phyloP scores from a whole-genome alignment of 2,888 invertebrate genomes.

The Coleophora flavipennella region DNA sequence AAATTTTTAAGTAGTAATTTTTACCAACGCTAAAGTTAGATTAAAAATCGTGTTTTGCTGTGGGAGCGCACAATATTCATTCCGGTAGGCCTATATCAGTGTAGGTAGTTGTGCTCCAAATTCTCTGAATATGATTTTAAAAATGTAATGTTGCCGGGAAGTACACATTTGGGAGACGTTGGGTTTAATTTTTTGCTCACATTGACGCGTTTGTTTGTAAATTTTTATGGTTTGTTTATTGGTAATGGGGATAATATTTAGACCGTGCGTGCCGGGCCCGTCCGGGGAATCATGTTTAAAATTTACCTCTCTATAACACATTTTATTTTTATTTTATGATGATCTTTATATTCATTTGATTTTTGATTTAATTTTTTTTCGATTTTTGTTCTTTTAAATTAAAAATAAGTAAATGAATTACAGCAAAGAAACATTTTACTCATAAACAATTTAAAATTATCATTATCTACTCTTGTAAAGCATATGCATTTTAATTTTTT shows the following conservation, averaged over 20 bases:
- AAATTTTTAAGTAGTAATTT: slow-evolving; percentile 73
- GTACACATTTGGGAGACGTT: slow-evolving; percentile 55
- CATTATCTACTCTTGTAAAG: too few relatives aligned
- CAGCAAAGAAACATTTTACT: too few relatives aligned
- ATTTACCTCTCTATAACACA: too few relatives aligned
- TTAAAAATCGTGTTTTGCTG: slow-evolving; percentile 64
- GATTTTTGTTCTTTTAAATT: too few relatives aligned
- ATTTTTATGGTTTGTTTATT: slow-evolving; percentile 61
- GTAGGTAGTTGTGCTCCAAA: slow-evolving; percentile 23
- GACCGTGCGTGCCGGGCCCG: too few relatives aligned
- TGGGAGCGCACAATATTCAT: slow-evolving; percentile 30
- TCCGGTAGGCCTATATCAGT: slow-evolving; percentile 62
- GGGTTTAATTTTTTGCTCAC: slow-evolving; percentile 57
- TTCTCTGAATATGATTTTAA: slow-evolving; percentile 59
- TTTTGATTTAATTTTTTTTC: too few relatives aligned
- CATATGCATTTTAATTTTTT: too few relatives aligned
- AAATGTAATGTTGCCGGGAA: slow-evolving; percentile 59
- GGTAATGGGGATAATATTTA: slow-evolving; percentile 26
- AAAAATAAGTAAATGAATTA: too few relatives aligned
- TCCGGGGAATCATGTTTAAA: too few relatives aligned
- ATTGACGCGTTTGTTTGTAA: slow-evolving; percentile 50
- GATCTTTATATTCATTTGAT: too few relatives aligned
- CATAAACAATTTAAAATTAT: too few relatives aligned
- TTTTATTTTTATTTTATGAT: too few relatives aligned
- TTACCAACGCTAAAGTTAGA: slow-evolving; percentile 73